Evolutionary conservation across 92 coral and sea anemone species (phyloP).

Genomic region (Isaurus tuberculatus): DNA sequence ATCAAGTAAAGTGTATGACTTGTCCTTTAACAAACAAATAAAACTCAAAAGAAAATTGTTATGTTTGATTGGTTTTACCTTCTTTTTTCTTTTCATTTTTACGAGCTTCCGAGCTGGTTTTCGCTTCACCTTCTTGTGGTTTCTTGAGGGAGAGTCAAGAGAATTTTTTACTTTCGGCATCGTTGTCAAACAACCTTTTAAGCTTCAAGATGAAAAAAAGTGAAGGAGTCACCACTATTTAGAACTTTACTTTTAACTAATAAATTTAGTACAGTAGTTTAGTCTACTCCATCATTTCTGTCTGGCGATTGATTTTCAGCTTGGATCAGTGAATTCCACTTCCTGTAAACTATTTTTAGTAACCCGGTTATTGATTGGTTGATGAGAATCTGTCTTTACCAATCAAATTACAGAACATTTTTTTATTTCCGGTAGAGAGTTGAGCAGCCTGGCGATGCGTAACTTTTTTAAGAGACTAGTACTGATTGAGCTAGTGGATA

Average conservation of each 20-base stretch:
- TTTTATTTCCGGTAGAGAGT: constrained; percentile 66
- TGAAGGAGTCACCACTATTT: neutral
- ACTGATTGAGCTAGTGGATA: neutral
- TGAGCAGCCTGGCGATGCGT: constrained; percentile 70
- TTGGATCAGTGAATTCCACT: constrained; percentile 58
- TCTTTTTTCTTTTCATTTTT: constrained; percentile 61
- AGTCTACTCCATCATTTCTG: constrained; percentile 39
- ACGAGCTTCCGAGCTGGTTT: constrained; percentile 58
- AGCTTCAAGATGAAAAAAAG: neutral
- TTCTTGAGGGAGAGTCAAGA: constrained; percentile 59
- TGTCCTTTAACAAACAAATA: neutral
- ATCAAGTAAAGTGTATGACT: neutral
- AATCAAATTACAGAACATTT: constrained; percentile 29
- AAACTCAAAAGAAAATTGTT: neutral
- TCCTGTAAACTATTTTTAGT: constrained; percentile 83
- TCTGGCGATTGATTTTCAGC: constrained; percentile 29
- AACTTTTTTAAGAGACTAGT: neutral
- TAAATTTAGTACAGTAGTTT: neutral
- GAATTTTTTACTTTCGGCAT: constrained; percentile 82
- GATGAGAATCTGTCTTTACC: constrained; percentile 27
- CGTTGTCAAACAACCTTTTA: neutral
- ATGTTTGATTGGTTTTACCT: constrained; percentile 30
- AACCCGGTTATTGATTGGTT: constrained; percentile 74
- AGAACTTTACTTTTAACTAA: neutral
- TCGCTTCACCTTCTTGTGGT: constrained; percentile 75